Percentiles rank a stretch among this genome's conserved stretches.
Conservation (phyloP, 2,888 invertebrate genomes). For the Spatulosminthurus flaviceps region DNA sequence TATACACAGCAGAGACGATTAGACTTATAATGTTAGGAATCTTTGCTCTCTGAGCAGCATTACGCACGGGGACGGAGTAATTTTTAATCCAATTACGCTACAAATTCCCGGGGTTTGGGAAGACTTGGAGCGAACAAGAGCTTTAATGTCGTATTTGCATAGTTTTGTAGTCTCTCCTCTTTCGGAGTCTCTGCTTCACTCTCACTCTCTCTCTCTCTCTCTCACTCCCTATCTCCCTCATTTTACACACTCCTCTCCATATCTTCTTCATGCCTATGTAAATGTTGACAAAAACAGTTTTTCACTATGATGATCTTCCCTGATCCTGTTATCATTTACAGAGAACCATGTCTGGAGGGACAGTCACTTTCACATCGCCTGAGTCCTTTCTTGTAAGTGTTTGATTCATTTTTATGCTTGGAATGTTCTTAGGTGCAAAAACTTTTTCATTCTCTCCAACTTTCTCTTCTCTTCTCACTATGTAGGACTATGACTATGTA, state of each 20-base stretch:
- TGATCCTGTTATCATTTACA: constrained; percentile 46
- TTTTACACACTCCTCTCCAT: no score
- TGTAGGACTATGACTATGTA: no score
- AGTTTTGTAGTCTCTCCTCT: constrained; percentile 30
- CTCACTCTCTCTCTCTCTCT: constrained; percentile 28
- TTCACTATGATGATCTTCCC: constrained; percentile 30
- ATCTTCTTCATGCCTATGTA: constrained; percentile 17
- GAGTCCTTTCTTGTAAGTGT: constrained; percentile 66
- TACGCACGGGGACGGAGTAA: constrained; percentile 3
- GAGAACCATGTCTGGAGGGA: constrained; percentile 53
- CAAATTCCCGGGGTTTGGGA: constrained; percentile 18
- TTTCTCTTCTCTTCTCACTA: background rate
- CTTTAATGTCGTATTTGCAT: constrained; percentile 34
- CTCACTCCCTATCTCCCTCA: background rate
- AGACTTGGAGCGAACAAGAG: constrained; percentile 27
- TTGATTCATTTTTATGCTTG: constrained; percentile 33
- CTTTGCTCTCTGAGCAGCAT: constrained; percentile 25
- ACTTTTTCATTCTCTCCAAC: background rate
- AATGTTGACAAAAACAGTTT: constrained; percentile 41
- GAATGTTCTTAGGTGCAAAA: background rate
- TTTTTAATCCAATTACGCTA: constrained; percentile 43
- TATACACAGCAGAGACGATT: background rate
- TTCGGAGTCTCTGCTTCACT: no score
- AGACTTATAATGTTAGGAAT: constrained; percentile 20
- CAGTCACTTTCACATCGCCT: constrained; percentile 67